Percentiles rank a stretch among this genome's conserved stretches.
These are phyloP conservation scores for Eublepharis macularius DNA, from an alignment of 2,113 vertebrate genomes.

Conservation along the genomic window DNA sequence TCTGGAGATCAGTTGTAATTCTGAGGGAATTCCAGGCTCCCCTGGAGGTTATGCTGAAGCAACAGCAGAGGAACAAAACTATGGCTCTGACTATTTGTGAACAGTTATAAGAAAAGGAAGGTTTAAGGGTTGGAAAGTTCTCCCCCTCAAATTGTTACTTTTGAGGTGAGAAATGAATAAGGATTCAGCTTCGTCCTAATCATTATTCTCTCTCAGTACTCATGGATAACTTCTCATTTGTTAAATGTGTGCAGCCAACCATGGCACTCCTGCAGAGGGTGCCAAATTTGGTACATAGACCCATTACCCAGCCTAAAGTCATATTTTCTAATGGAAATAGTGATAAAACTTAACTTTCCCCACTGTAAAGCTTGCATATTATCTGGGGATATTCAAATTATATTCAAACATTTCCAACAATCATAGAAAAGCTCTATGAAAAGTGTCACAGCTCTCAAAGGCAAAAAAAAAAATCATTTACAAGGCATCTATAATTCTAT, in stretches of 20 bases:
- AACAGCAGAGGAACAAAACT: neutral
- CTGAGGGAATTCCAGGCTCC: too few relatives aligned
- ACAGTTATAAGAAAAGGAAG: neutral
- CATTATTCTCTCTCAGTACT: slow-evolving; percentile 7
- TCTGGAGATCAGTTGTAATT: too few relatives aligned
- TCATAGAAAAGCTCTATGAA: slow-evolving; percentile 13
- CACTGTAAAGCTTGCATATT: neutral
- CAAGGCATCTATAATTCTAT: neutral
- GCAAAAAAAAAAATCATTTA: fast-evolving
- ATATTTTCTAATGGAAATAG: slow-evolving; percentile 4
- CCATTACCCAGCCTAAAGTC: neutral
- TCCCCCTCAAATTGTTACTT: neutral
- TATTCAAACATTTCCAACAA: slow-evolving; percentile 1
- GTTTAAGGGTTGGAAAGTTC: neutral
- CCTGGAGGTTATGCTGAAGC: neutral
- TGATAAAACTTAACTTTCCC: neutral
- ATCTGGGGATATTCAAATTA: neutral
- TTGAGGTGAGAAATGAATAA: neutral
- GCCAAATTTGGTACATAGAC: neutral
- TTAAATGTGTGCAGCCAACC: slow-evolving; percentile 20
- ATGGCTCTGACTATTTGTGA: neutral
- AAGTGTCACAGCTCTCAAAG: neutral
- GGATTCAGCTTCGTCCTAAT: slow-evolving; percentile 3
- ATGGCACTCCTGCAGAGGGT: neutral
- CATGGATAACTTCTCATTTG: slow-evolving; percentile 22